Base-by-base conservation (phyloP, 1,140 invertebrate species). In the Drosophila quadrilineata region DNA sequence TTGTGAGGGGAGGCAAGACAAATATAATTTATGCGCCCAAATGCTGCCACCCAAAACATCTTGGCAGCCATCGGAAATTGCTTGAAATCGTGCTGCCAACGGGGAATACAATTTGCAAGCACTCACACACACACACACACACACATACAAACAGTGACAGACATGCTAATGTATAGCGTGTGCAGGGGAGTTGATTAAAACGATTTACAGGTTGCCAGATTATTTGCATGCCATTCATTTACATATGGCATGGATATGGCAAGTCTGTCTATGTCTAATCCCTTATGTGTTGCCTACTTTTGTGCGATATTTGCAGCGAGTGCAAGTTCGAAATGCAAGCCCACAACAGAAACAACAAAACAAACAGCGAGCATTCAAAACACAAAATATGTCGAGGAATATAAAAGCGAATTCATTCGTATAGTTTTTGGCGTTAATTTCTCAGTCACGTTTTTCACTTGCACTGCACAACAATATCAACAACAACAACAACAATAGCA, bases 1-100 rank as follows among this genome's bases (percentile, higher is more conserved):
- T 52, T 66, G 40, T 31, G 21, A 12, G 6, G 21, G 8, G 38
- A 69, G 74, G 62, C 69, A 54, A 33, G 62, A 50, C 65, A 67
- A 85, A 79, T 74, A 84, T 84, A 85, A 84, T 84, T 77, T 85
- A 84, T 85, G 65, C 77, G n/a, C 54, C 49, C 50, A 57, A 58
- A 38, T 28, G 54, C 8, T 45, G 21, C 40, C 40, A 41, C 35
- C 41, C 22, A 53, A 62, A 50, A 53, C 46, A 66, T 45, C 63
- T 50, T 52, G 60, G 26, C 50, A 28, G 24, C 17, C 38, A 58
- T 33, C 45, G 63, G 63, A 66, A 66, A 58, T 52, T 45, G 22
- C 63, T 45, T 29, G 29, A 65, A 50, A 50, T 58, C 29, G 6
- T 14, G 35, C 43, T 58, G 62, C 17, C 35, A 49, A 64, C 24